Base-by-base conservation (phyloP, 2,888 invertebrate genomes). In the Cyclophora albipunctata region DNA sequence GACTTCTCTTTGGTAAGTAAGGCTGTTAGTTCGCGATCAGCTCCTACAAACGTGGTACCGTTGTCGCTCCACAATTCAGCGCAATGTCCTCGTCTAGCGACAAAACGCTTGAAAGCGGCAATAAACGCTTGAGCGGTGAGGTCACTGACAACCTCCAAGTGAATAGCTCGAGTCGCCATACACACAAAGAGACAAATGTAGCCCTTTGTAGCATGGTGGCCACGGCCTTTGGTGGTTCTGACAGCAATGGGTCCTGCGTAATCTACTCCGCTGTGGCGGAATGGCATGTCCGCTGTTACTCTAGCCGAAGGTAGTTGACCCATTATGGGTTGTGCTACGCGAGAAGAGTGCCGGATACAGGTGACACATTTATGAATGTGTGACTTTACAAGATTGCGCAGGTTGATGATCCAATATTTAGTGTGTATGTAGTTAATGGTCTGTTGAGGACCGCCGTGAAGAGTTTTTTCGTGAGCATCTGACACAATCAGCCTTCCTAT, bases 91-190 rank as follows among this genome's bases (percentile, higher is more conserved):
- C 64, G 46, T 41, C 58, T 45, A 3, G 62, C 49, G 0, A 50
- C 48, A 45, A 66, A 66, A 0, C 65, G 45, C 5, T 46, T 55
- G 35, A 61, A 67, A 0, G 60, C 65, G 3, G 61, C 59, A 3
- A 66, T 20, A 20, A 20, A 20, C 20, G 20, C 20, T 20, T 20
- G 20, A 20, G 20, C 50, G 0, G 66, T 60, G 2, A 72, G 52
- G 6, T 66, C 66, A 0, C 58, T 57, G 0, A 72, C 69, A 2
- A 59, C 50, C 47, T 74, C 73, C 0, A 73, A 42, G 47, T 71
- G 70, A 4, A 68, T 50, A 0, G 67, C 70, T 20, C 20, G 20
- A 20, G 20, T 20, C 20, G 20, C 20, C 20, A 20, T 20, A 20
- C 20, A 20, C 20, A 20, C 20, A 20, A 20, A 20, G 20, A 20